Evolutionary conservation across 2,113 vertebrate species (phyloP).

Genomic region (Dipodomys merriami): DNA sequence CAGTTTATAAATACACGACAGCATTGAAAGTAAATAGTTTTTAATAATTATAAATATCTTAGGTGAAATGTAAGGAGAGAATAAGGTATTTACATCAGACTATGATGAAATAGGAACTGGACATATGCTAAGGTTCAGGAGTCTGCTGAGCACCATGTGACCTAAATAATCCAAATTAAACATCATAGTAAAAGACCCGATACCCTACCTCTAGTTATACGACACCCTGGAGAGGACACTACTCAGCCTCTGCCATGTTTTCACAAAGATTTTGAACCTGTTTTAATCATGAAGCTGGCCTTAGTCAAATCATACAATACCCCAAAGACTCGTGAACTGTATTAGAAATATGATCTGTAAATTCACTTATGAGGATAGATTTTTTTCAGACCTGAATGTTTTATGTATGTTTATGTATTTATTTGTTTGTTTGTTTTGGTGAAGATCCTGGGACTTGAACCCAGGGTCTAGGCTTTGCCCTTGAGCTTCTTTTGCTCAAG

Average conservation of each 20-base stretch:
- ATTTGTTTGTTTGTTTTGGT: no score
- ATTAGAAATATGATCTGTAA: background rate
- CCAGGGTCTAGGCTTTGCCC: no score
- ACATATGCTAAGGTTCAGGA: background rate
- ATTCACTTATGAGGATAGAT: background rate
- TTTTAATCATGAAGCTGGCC: background rate
- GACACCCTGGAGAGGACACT: background rate
- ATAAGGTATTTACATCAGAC: background rate
- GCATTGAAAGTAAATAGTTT: background rate
- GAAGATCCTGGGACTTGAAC: no score
- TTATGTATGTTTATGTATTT: no score
- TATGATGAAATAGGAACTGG: background rate
- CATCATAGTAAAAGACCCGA: background rate
- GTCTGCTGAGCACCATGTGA: background rate
- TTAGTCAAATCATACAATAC: background rate
- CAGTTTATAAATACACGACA: background rate
- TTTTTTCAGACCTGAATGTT: background rate
- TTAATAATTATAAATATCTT: background rate
- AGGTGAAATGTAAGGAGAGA: background rate
- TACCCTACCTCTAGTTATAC: background rate
- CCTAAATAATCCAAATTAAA: background rate
- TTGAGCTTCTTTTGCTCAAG: no score
- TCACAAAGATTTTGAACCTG: background rate
- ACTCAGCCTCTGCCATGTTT: background rate
- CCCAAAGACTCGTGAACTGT: background rate